Evolutionary conservation across 2,888 invertebrate species (phyloP).

Genomic region (Phasia obesa): DNA sequence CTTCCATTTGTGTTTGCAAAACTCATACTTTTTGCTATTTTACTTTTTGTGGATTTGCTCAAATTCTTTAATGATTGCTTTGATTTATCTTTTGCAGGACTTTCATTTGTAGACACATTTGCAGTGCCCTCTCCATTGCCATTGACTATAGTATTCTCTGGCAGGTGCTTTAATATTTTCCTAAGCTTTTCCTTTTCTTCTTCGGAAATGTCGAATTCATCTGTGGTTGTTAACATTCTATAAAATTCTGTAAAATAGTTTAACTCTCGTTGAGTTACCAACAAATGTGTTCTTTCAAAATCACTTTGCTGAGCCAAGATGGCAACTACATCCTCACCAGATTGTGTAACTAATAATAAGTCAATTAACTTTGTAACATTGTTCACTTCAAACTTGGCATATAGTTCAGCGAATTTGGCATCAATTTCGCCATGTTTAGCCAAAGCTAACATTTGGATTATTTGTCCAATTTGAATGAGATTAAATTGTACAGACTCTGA

Average conservation of each 20-base stretch:
- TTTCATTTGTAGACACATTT: constrained; percentile 23
- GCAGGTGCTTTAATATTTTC: constrained; percentile 83
- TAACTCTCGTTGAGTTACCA: constrained; percentile 88
- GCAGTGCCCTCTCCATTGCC: constrained; percentile 36
- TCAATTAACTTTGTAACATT: constrained; percentile 91
- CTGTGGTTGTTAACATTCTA: constrained; percentile 82
- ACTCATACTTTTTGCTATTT: constrained; percentile 80
- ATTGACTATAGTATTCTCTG: constrained; percentile 74
- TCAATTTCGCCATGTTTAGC: constrained; percentile 92
- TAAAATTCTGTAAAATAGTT: constrained; percentile 85
- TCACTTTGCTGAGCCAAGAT: constrained; percentile 83
- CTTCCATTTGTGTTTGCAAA: constrained; percentile 74
- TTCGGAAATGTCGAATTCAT: constrained; percentile 77
- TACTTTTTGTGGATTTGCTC: constrained; percentile 81
- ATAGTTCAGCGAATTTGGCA: constrained; percentile 88
- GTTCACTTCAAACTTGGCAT: constrained; percentile 90
- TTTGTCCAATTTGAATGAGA: constrained; percentile 94
- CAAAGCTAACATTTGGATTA: constrained; percentile 94
- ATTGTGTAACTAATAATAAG: constrained; percentile 82
- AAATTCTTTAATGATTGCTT: constrained; percentile 79
- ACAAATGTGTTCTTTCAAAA: constrained; percentile 85
- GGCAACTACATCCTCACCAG: constrained; percentile 81
- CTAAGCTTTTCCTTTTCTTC: constrained; percentile 83
- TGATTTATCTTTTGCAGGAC: constrained; percentile 73
- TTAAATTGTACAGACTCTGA: constrained; percentile 95